Evolutionary conservation across 2,113 vertebrate species (phyloP).

Genomic region (Dasyornis broadbenti): DNA sequence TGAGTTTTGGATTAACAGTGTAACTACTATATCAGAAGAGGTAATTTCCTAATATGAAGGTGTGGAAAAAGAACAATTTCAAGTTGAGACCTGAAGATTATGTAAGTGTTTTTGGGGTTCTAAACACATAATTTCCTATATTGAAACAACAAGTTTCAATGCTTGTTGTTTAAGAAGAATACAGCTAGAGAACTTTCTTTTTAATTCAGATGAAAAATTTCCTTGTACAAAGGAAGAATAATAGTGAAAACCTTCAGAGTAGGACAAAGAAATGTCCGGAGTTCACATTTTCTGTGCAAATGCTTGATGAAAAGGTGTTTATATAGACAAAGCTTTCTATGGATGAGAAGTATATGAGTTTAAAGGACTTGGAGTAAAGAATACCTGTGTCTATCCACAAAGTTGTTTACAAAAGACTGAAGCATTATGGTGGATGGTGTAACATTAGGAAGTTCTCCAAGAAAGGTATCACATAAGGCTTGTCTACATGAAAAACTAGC

Average conservation of each 20-base stretch:
- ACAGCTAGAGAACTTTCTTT: not conserved
- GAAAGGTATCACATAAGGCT: not conserved
- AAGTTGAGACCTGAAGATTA: not conserved
- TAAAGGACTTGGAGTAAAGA: not conserved
- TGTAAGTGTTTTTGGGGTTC: constrained; percentile 18
- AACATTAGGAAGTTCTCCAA: not conserved
- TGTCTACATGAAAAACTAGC: not conserved
- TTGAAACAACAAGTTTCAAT: not conserved
- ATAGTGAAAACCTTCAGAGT: not conserved
- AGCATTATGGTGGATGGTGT: not conserved
- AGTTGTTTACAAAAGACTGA: not conserved
- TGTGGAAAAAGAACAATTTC: constrained; percentile 26
- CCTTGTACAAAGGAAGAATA: not conserved
- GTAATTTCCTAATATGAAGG: constrained; percentile 40
- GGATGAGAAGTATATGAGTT: not conserved
- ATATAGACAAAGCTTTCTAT: not conserved
- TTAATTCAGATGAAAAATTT: not conserved
- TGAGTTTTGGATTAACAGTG: constrained; percentile 13
- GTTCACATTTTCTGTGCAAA: not conserved
- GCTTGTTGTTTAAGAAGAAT: not conserved
- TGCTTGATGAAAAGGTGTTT: not conserved
- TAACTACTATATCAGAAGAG: constrained; percentile 11
- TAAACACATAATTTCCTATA: not conserved
- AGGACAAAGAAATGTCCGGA: not conserved
- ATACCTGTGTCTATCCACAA: not conserved